These are phyloP conservation scores for Anguilla pacifica DNA, from an alignment of 2,797 vertebrate species.

Conservation along the genomic window DNA sequence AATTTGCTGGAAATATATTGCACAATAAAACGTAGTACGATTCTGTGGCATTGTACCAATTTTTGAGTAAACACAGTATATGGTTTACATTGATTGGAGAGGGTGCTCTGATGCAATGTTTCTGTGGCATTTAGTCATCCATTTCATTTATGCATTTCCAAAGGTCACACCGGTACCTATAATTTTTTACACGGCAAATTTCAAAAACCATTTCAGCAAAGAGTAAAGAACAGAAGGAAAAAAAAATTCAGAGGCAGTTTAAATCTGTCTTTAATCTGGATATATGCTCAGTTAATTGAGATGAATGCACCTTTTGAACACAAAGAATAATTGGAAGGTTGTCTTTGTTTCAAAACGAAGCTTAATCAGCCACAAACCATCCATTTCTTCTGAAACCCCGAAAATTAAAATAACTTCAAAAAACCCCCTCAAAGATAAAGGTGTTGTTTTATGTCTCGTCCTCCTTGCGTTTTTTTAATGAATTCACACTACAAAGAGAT, in stretches of 20 bases:
- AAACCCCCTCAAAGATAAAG: conserved; percentile 18
- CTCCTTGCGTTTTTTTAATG: conserved; percentile 21
- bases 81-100: background rate
- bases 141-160: background rate
- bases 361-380: conserved; percentile 14
- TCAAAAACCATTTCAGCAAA: background rate
- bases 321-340: conserved; percentile 2
- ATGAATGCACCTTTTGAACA: background rate
- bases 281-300: background rate
- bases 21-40: background rate
- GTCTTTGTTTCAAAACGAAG: conserved; percentile 1
- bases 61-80: background rate
- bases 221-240: background rate
- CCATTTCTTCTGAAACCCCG: conserved; percentile 10
- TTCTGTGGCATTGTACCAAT: background rate
- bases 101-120: background rate
- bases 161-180: background rate
- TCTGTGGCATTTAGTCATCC: background rate
- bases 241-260: background rate
- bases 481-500: conserved; percentile 30
- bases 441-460: conserved; percentile 19
- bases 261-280: background rate
- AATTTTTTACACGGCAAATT: background rate
- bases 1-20: background rate
- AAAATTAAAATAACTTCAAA: conserved; percentile 33